Evolutionary conservation across 2,888 invertebrate genomes (phyloP).

Genomic region (Sminthurinus aureus): DNA sequence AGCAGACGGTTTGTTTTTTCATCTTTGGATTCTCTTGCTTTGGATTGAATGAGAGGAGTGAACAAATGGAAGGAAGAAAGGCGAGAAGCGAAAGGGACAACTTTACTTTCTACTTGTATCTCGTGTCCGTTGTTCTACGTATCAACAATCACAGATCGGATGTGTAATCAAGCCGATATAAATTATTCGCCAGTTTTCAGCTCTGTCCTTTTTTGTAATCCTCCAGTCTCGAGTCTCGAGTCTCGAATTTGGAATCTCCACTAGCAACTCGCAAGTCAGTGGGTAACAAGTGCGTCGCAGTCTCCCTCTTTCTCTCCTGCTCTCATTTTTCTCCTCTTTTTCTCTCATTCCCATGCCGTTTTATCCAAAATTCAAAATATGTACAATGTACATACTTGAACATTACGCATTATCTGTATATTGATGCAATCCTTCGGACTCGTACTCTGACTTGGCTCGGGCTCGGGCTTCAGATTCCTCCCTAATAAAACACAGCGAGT

Average conservation of each 20-base stretch:
- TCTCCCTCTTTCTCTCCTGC: conserved; percentile 23
- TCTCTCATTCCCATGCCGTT: conserved; percentile 27
- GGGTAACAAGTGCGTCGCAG: conserved; percentile 35
- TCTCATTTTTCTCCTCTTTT: conserved; percentile 20
- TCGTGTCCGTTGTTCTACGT: too few species aligned
- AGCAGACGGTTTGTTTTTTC: conserved; percentile 24
- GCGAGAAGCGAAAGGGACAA: too few species aligned
- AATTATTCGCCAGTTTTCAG: conserved; percentile 48
- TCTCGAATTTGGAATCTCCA: too few species aligned
- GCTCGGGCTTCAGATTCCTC: too few species aligned
- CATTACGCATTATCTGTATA: background rate
- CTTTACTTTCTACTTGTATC: too few species aligned
- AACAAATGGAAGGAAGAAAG: too few species aligned
- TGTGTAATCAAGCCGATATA: conserved; percentile 51
- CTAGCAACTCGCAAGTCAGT: conserved; percentile 41
- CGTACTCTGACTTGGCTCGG: too few species aligned
- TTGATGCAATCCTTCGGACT: background rate
- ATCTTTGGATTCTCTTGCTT: background rate
- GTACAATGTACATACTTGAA: background rate
- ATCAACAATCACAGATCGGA: too few species aligned
- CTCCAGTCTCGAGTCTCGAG: conserved; percentile 41
- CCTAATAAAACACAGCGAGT: background rate
- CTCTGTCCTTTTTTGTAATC: conserved; percentile 44
- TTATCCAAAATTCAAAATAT: too few species aligned
- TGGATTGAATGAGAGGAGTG: conserved; percentile 46